These are phyloP conservation scores for Pyrrhosoma nymphula DNA, from an alignment of 2,888 invertebrate genomes.

Conservation along the genomic window DNA sequence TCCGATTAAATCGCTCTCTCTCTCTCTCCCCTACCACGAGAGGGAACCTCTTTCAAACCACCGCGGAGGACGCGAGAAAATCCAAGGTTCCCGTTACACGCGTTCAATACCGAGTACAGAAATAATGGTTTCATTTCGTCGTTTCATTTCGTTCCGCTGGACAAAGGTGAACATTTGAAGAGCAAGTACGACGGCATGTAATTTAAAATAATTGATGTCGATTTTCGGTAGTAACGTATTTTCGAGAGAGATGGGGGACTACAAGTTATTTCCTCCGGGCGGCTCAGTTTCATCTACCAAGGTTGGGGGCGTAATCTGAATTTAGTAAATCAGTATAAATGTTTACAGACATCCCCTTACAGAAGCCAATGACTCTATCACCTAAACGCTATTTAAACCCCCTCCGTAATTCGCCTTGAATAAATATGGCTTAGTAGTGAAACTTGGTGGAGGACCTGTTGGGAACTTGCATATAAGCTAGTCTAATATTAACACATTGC, in stretches of 20 bases:
- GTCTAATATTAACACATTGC: too few species aligned
- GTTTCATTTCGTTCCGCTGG: not conserved
- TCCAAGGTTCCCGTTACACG: not conserved
- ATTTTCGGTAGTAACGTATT: not conserved
- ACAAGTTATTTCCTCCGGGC: too few species aligned
- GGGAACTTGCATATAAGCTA: too few species aligned
- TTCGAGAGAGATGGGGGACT: not conserved
- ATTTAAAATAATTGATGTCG: not conserved
- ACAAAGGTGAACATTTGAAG: not conserved
- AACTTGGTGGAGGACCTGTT: too few species aligned
- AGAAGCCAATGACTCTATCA: too few species aligned
- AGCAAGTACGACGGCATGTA: not conserved
- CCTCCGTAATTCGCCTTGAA: too few species aligned
- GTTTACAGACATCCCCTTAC: too few species aligned
- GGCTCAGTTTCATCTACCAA: too few species aligned
- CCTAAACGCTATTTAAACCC: too few species aligned
- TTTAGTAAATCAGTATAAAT: too few species aligned
- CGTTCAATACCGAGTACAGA: not conserved
- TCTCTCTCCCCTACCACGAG: not conserved
- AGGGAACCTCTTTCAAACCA: not conserved
- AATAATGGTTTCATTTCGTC: not conserved
- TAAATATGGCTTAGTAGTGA: too few species aligned
- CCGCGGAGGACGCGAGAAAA: not conserved
- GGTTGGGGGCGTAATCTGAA: too few species aligned
- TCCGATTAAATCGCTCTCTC: slow-evolving; percentile 43